Base-by-base conservation (phyloP, 2,888 invertebrate species). In the Polyploca ridens region DNA sequence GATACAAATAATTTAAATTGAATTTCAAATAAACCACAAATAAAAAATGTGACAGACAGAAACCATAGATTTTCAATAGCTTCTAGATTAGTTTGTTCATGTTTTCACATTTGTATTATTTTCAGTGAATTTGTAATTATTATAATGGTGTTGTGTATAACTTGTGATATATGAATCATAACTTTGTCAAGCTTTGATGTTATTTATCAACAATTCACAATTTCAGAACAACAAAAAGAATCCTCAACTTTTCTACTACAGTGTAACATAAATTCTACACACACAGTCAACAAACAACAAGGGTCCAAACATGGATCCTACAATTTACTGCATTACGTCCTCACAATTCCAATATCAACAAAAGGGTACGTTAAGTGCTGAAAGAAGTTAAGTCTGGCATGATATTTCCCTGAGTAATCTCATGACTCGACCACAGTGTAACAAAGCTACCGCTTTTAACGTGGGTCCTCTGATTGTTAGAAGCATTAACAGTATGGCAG, bases 301-400 rank as follows among this genome's bases (percentile, higher is more conserved):
- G 59, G 35, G 59, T 49, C 27, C 14, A 46, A 64, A 66, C 72
- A 63, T 71, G 69, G 76, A 79, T 74, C 74, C 75, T 74, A 75
- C 76, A 81, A 79, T 81, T 79, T 76, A 76, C 67, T 66, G 67
- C 61, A 67, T 64, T 75, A 66, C 72, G 70, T 67, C 72, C 71
- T 72, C 62, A 70, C 74, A 67, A 71, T 70, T 73, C 76, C 75
- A 78, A 77, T 77, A 76, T 74, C 75, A 74, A 74, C 77, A 54
- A 77, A 64, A 70, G 74, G 76, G 75, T 67, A 69, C 69, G 75
- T 71, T 75, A 73, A 54, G 54, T 76, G 76, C 77, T 76, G 81
- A 79, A 78, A 78, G 77, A 79, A 79, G 73, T 77, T 74, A 72
- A 78, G 73, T 74, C 78, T 75, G 65, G 70, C 70, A 77, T 74